Evolutionary conservation across 2,113 vertebrate species (phyloP), one percentile per base, ranked within the genome.

Genomic region (Notarius lentiginosus): DNA sequence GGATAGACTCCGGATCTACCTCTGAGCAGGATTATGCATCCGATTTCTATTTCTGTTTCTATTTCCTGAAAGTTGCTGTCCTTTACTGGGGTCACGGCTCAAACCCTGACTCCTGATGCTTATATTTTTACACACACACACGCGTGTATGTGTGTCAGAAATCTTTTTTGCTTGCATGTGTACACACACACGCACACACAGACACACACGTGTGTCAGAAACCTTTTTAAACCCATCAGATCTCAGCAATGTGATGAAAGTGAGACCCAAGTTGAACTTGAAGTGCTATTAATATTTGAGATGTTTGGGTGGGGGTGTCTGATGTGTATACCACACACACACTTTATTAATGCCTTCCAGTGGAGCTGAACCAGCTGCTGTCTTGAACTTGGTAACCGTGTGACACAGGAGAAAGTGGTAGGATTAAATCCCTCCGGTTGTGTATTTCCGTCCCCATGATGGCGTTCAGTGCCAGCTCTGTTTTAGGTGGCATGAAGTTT

Each of bases 371-470:
- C 79, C 84, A 77, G 66, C 79, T 85, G 87, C n/a, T 30, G 77
- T 41, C 17, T n/a, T 53, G 47, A 22, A 49, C 70, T 68, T 9
- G 53, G n/a, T 17, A 56, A 15, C 79, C 49, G 47, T 18, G 82
- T 77, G 86, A 53, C 56, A 34, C 47, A 10, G 14, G 60, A 65
- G 41, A 80, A 83, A 89, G 83, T 79, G 87, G 84, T 91, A 89
- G 90, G 87, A 87, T 86, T 89, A 63, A 83, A 89, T 89, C 82
- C 27, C 49, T 0, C 68, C 53, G 65, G 56, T 89, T 51, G 75
- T 89, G 84, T 91, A 85, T 90, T 89, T 88, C 84, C 84, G 85
- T 87, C 82, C 89, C 63, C 83, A 68, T 56, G 30, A 68, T 56
- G 30, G 53, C 5, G 49, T 61, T 47, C 51, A 8, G 84, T 88